phyloP scores from a whole-genome alignment of 2,888 invertebrate species.

The Chrysolina oricalcia region DNA sequence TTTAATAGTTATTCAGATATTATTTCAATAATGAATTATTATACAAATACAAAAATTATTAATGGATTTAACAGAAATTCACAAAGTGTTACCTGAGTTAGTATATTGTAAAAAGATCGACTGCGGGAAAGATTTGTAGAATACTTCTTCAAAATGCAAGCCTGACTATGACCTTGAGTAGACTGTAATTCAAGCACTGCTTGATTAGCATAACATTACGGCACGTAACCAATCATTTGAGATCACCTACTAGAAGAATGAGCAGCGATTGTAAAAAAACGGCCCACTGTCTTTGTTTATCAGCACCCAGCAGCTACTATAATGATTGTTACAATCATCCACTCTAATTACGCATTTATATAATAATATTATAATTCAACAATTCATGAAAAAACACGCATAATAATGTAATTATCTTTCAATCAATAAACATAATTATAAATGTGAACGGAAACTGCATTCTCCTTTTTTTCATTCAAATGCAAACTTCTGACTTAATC shows the following conservation, averaged over 20 bases:
- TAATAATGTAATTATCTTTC: slow-evolving; percentile 42
- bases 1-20: too few species aligned
- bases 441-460: slow-evolving; percentile 30
- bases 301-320: not conserved
- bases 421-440: slow-evolving; percentile 9
- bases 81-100: too few species aligned
- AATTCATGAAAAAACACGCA: slow-evolving; percentile 31
- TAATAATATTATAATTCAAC: slow-evolving; percentile 42
- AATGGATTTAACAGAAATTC: too few species aligned
- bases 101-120: too few species aligned
- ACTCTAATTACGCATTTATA: slow-evolving; percentile 49
- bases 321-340: slow-evolving; percentile 31
- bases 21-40: too few species aligned
- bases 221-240: not conserved
- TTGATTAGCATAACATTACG: not conserved
- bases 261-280: not conserved
- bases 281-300: slow-evolving; percentile 11
- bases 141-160: too few species aligned
- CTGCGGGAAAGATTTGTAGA: too few species aligned
- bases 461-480: slow-evolving; percentile 14
- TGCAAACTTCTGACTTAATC: slow-evolving; percentile 2
- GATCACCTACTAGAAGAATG: not conserved
- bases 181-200: not conserved
- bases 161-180: too few species aligned
- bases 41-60: too few species aligned